A percentile compares a stretch with the other conserved stretches of the same genome.
Evolutionary conservation across 2,113 vertebrate species (phyloP).

Genomic region (Nothoprocta pentlandii): DNA sequence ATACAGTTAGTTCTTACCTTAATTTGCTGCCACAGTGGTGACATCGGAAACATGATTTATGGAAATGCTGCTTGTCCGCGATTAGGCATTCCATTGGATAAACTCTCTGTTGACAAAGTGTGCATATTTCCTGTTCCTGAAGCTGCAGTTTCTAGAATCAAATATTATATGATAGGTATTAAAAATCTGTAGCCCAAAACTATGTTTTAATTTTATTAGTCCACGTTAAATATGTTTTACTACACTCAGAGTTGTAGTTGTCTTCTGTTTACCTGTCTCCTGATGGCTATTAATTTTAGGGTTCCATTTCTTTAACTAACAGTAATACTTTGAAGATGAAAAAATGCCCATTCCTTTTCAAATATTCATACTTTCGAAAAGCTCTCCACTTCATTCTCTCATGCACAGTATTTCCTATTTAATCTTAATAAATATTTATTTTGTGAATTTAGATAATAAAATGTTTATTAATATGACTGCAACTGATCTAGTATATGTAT

Average conservation of each 20-base stretch:
- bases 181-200: not conserved
- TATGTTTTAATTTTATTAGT: not conserved
- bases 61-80: conserved; percentile 94
- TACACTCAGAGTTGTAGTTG: not conserved
- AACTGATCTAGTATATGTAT: not conserved
- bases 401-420: not conserved
- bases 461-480: not conserved
- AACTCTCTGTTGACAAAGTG: conserved; percentile 90
- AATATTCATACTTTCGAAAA: not conserved
- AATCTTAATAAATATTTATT: not conserved
- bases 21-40: conserved; percentile 91
- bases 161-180: not conserved
- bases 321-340: not conserved
- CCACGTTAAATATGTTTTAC: not conserved
- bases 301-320: not conserved
- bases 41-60: conserved; percentile 98
- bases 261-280: not conserved
- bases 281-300: not conserved
- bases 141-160: conserved; percentile 85
- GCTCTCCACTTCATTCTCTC: not conserved
- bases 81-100: conserved; percentile 95
- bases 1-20: conserved; percentile 83
- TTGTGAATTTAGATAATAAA: not conserved
- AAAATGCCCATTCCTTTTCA: not conserved
- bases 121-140: conserved; percentile 90